Base-by-base conservation (phyloP, 1,140 invertebrate genomes). In the Coenobita brevimanus region DNA sequence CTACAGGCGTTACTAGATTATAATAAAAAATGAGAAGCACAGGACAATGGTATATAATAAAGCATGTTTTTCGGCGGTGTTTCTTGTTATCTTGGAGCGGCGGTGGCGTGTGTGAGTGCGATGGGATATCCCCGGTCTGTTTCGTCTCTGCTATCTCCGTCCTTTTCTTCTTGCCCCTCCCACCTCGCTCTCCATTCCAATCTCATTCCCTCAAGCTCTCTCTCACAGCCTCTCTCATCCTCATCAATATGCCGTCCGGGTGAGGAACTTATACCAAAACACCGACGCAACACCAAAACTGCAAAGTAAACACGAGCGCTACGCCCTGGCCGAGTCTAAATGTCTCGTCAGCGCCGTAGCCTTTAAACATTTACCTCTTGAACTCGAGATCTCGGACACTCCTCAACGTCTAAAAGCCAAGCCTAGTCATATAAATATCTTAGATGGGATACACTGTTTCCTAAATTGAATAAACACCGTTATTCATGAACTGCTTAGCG, bases 401-500 rank as follows among this genome's bases (percentile, higher is more conserved):
- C 60, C 27, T 64, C 57, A 33, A 27, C 54, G 50, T 43, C 69
- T 60, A 43, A 64, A 62, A 85, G 54, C 33, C 33, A 76, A 85
- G 41, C 50, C 57, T 43, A 50, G 41, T 76, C 82, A 76, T 76
- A 75, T 76, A 87, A 87, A 80, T 80, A 71, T 87, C 85, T 87
- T 80, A 80, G 85, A 87, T 71, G 33, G 64, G 60, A 80, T 73
- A 69, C 67, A 67, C 36, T 80, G 78, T 87, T 81, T 71, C 85
- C 78, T 57, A 87, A 87, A 87, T 87, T 87, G 85, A 80, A 79
- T 87, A 87, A 87, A 87, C 78, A 87, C 78, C 50, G 64, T 71
- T 87, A 87, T 87, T 87, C 85, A 87, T 87, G 85, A 87, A 80
- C 85, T 87, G 73, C 85, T 87, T 87, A 87, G 76, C 76, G 78